phyloP scores from a whole-genome alignment of 2,888 invertebrate species.

The Eupithecia subfuscata region DNA sequence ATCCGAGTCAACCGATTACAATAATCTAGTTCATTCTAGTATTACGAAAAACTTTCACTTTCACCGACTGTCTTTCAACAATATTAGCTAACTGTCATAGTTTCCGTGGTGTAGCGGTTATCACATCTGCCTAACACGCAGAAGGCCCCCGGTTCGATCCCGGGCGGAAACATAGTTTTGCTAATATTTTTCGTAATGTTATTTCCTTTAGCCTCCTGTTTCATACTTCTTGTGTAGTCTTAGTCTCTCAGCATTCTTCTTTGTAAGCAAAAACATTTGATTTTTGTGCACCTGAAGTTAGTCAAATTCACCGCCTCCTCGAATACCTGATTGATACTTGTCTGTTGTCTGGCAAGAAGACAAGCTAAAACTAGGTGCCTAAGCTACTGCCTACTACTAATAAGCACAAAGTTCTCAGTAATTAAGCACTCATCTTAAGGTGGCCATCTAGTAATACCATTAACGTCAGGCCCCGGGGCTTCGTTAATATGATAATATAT shows the following conservation, averaged over 20 bases:
- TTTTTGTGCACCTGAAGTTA: not conserved
- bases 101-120: constrained; percentile 95
- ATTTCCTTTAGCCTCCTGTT: too few relatives aligned
- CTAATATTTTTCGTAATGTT: not conserved
- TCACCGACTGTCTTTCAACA: not conserved
- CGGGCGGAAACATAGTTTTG: constrained; percentile 88
- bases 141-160: constrained; percentile 95
- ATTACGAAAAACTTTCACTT: not conserved
- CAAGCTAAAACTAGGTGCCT: constrained; percentile 48
- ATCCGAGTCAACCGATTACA: too few relatives aligned
- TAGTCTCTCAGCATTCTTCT: too few relatives aligned
- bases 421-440: constrained; percentile 40
- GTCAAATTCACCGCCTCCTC: not conserved
- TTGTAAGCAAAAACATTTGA: too few relatives aligned
- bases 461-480: constrained; percentile 36
- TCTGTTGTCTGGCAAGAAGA: not conserved
- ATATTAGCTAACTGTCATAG: constrained; percentile 48
- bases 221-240: too few relatives aligned
- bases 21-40: too few relatives aligned
- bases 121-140: constrained; percentile 96
- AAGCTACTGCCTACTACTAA: constrained; percentile 17
- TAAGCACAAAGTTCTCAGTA: constrained; percentile 24
- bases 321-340: not conserved
- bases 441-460: constrained; percentile 43
- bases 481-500: constrained; percentile 66